Evolutionary conservation across 53 echinoderm and acorn worm genomes (phyloP), one percentile per base, ranked within the genome.

Genomic region (Pentamera pediparva): DNA sequence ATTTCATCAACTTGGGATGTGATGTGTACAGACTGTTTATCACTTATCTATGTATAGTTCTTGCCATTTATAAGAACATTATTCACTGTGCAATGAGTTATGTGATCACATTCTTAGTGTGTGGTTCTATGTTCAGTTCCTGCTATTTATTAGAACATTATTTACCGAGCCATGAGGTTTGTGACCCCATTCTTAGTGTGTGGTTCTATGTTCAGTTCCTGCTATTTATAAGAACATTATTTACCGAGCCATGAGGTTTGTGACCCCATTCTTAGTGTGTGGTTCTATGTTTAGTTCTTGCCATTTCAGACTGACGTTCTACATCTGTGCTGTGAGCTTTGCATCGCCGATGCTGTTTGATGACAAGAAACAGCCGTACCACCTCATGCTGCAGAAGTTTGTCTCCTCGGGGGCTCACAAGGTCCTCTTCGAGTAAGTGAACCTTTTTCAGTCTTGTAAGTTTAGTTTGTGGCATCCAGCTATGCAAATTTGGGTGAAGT

Each of bases 261-360:
- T 19, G 18, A 18, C 25, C 0, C 28, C n/a, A 0, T 54, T 24
- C 54, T 54, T 28, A 24, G 28, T 13, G 54, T 54, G 0, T 54
- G 24, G 54, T 41, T 26, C 24, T 22, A 39, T 11, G 13, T 19
- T 67, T 37, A 18, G 21, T 18, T 61, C n/a, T 32, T 33, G 30
- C 47, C 45, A 35, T 35, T 81, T 61, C 82, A 95, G 96, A 76
- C 67, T 95, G 40, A 95, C 96, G 21, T 95, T 95, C 77, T 95
- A 87, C 75, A 95, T 95, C 64, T 95, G 96, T 78, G 87, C 96
- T 28, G 96, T 95, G 19, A 90, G 96, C 51, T 95, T 94, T 83
- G 90, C 96, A 49, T 95, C 96, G 25, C 88, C 96, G 19, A 95
- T 95, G 96, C 79, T 95, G 35, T 95, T 95, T 80, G 96, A 95